Conservation (phyloP, 1,140 invertebrate genomes). For the Hypothenemus hampei region DNA sequence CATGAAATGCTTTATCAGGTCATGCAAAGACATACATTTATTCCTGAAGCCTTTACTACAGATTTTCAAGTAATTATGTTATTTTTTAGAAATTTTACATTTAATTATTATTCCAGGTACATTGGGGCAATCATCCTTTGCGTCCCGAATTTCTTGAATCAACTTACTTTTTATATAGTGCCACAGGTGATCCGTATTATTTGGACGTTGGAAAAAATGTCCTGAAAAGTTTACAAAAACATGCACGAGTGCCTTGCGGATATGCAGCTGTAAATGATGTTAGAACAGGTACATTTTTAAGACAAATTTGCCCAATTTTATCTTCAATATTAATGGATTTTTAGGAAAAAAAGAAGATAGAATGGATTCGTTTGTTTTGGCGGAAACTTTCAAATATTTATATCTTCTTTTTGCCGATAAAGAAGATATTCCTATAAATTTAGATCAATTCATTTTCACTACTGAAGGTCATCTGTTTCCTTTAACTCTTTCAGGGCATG, state of each 20-base stretch:
- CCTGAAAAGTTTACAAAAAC: conserved; percentile 83
- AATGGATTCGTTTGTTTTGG: conserved; percentile 97
- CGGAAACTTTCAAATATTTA: conserved; percentile 97
- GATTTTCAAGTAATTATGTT: conserved; percentile 65
- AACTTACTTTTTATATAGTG: conserved; percentile 93
- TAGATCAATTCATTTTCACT: conserved; percentile 96
- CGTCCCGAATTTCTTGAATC: conserved; percentile 97
- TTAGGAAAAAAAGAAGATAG: conserved; percentile 79
- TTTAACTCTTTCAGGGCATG: conserved; percentile 59
- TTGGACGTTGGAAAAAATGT: conserved; percentile 88
- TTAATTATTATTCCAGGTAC: conserved; percentile 58
- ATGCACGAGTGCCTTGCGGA: conserved; percentile 89
- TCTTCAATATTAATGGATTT: conserved; percentile 48
- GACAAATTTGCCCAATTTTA: background rate
- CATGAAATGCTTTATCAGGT: conserved; percentile 97
- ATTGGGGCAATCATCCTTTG: conserved; percentile 96
- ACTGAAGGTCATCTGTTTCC: conserved; percentile 96
- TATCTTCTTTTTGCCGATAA: conserved; percentile 91
- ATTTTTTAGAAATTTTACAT: background rate
- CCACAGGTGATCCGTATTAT: conserved; percentile 94
- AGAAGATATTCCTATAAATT: conserved; percentile 77
- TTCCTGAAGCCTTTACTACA: conserved; percentile 95
- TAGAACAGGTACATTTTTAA: conserved; percentile 53
- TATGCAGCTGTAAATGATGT: conserved; percentile 96
- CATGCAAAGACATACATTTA: conserved; percentile 93